phyloP scores from a whole-genome alignment of 2,113 vertebrate species.

The Megaptera novaeangliae region DNA sequence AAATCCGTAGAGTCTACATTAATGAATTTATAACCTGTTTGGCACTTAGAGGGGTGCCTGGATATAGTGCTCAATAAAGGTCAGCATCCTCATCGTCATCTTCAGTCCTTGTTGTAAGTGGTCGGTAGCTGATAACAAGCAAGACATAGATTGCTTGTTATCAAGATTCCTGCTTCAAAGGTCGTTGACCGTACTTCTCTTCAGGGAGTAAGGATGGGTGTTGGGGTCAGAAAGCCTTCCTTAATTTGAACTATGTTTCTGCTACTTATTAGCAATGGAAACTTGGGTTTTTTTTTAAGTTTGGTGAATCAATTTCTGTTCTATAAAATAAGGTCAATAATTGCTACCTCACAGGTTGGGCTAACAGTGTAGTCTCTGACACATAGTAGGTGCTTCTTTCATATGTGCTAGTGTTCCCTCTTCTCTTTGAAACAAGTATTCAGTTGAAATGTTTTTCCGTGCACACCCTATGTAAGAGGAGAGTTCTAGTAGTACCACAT shows the following conservation, averaged over 20 bases:
- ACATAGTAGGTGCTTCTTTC: neutral
- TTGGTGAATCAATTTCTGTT: neutral
- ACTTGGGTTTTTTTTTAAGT: neutral
- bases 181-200: neutral
- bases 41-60: neutral
- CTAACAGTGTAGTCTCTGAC: neutral
- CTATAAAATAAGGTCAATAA: neutral
- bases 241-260: neutral
- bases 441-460: neutral
- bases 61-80: neutral
- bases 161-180: neutral
- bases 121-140: no score
- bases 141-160: neutral
- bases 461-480: neutral
- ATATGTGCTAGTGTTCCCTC: neutral
- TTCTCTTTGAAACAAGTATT: neutral
- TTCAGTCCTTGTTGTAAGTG: no score
- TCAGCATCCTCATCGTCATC: neutral
- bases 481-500: neutral
- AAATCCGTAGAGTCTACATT: neutral
- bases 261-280: neutral
- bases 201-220: neutral
- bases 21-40: neutral
- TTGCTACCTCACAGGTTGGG: neutral
- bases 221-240: neutral